These are phyloP conservation scores for Lycocorax pyrrhopterus DNA, from an alignment of 2,113 vertebrate genomes.

Conservation along the genomic window DNA sequence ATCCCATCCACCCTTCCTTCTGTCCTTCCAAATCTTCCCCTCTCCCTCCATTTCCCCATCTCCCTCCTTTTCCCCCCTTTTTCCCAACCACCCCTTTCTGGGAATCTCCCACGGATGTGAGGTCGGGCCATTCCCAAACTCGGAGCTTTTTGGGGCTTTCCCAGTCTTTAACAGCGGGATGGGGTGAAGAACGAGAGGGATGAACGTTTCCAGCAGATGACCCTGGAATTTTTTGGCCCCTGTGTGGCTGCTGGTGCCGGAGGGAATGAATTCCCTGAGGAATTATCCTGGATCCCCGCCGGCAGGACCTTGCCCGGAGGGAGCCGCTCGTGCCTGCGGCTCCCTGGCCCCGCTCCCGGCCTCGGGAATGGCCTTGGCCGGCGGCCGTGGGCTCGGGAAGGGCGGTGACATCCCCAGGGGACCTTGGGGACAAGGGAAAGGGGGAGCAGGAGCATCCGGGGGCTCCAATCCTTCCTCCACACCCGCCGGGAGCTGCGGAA, in stretches of 20 bases:
- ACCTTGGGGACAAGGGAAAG: background rate
- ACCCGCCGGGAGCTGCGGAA: no score
- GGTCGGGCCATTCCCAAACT: background rate
- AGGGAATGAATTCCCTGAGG: background rate
- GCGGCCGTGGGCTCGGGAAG: fast-evolving
- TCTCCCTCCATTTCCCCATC: background rate
- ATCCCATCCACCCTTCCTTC: background rate
- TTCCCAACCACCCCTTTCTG: background rate
- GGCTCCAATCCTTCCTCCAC: background rate
- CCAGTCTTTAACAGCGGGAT: background rate
- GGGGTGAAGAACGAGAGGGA: background rate
- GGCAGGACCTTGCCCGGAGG: background rate
- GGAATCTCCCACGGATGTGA: background rate
- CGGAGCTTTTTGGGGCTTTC: background rate
- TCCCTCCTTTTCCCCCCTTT: background rate
- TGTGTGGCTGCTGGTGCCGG: fast-evolving
- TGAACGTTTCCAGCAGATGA: background rate
- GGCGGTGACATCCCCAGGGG: background rate
- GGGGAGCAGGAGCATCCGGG: background rate
- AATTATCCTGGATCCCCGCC: background rate
- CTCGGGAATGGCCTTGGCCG: constrained; percentile 3
- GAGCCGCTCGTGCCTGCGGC: background rate
- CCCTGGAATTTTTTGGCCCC: background rate
- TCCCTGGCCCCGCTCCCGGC: background rate
- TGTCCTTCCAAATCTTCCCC: background rate